phyloP scores from a whole-genome alignment of 2,797 vertebrate species.

The Pseudochirops cupreus region DNA sequence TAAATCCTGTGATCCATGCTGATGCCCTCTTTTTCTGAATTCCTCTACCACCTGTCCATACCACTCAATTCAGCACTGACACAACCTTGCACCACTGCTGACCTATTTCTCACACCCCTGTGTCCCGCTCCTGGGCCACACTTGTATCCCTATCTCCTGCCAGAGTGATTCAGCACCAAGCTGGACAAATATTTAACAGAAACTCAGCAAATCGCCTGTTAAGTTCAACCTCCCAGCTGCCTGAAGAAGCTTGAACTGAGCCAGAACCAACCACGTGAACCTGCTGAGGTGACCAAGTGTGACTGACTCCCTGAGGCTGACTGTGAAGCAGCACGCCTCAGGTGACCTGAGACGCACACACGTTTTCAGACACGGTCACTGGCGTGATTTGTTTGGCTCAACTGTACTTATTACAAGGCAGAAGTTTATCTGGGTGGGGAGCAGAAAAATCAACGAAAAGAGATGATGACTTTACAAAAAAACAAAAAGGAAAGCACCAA shows the following conservation, averaged over 20 bases:
- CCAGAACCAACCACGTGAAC: slow-evolving; percentile 5
- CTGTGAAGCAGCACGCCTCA: neutral
- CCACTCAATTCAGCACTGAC: neutral
- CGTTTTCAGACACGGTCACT: neutral
- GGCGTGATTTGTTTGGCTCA: neutral
- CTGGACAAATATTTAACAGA: slow-evolving; percentile 43
- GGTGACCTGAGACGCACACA: neutral
- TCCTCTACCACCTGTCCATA: neutral
- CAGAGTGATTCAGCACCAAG: neutral
- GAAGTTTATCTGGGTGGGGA: neutral
- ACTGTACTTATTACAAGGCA: neutral
- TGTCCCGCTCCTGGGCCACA: neutral
- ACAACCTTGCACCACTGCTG: neutral
- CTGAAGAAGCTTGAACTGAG: neutral
- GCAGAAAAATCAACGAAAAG: neutral
- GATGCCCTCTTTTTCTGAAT: neutral
- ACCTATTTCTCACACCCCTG: neutral
- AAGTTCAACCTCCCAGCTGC: slow-evolving; percentile 8
- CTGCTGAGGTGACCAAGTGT: neutral
- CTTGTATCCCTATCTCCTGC: neutral
- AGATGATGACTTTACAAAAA: neutral
- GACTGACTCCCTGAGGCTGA: neutral
- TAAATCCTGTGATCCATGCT: neutral
- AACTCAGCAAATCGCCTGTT: slow-evolving; percentile 34
- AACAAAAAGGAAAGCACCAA: neutral